Percentiles rank a stretch among this genome's conserved stretches.
phyloP scores from a whole-genome alignment of 1,140 invertebrate genomes.

The Aleiodes sp. region DNA sequence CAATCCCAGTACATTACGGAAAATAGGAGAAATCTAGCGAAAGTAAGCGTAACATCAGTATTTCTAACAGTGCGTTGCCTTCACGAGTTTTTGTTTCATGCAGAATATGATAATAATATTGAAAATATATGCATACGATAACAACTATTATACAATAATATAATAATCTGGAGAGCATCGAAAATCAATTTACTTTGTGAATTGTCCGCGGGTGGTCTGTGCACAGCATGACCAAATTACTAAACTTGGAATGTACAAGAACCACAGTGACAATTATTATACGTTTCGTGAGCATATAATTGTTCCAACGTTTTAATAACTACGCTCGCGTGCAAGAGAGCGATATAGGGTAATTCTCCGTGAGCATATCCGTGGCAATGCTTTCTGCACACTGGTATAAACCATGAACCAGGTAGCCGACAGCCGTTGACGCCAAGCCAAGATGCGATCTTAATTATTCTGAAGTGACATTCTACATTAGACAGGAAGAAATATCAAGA shows the following conservation, averaged over 20 bases:
- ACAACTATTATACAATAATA: background rate
- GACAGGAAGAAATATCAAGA: slow-evolving; percentile 14
- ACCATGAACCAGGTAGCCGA: slow-evolving; percentile 21
- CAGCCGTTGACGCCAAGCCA: slow-evolving; percentile 39
- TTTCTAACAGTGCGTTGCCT: slow-evolving; percentile 34
- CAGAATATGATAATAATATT: too few species aligned
- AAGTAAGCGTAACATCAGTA: slow-evolving; percentile 55
- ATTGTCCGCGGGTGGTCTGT: slow-evolving; percentile 36
- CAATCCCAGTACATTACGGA: slow-evolving; percentile 54
- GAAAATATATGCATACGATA: background rate
- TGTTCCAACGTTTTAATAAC: slow-evolving; percentile 58
- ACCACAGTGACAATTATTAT: slow-evolving; percentile 37
- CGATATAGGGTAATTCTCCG: slow-evolving; percentile 11
- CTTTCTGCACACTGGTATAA: background rate
- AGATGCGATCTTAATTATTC: slow-evolving; percentile 54
- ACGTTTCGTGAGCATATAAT: slow-evolving; percentile 41
- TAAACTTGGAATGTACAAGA: slow-evolving; percentile 17
- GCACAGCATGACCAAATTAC: background rate
- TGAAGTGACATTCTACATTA: slow-evolving; percentile 34
- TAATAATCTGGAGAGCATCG: background rate
- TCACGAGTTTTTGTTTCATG: background rate
- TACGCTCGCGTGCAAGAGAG: slow-evolving; percentile 43
- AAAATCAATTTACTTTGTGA: slow-evolving; percentile 1
- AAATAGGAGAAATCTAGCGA: slow-evolving; percentile 62
- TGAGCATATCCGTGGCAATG: slow-evolving; percentile 21